Evolutionary conservation across 2,113 vertebrate genomes (phyloP).

Genomic region (Coptodon bakossiorum): DNA sequence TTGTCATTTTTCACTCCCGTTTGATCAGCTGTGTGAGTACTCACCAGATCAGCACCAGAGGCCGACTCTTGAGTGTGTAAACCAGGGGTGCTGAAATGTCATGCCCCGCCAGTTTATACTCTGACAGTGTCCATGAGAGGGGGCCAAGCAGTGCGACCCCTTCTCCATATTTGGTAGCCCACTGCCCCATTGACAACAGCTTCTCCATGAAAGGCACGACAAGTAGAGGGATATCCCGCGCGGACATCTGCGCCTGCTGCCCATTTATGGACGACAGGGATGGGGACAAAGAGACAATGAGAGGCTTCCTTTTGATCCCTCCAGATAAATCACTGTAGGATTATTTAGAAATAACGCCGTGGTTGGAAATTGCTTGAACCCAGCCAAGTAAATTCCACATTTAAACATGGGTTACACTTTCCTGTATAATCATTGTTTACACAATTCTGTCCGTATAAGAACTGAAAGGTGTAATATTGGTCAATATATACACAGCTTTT

Average conservation of each 20-base stretch:
- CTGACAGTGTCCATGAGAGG: background rate
- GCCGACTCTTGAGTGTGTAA: conserved; percentile 41
- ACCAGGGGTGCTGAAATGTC: conserved; percentile 42
- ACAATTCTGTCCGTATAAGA: background rate
- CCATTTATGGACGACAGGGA: conserved; percentile 76
- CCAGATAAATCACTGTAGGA: background rate
- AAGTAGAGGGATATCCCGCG: conserved; percentile 52
- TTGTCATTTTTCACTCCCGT: background rate
- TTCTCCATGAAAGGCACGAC: conserved; percentile 84
- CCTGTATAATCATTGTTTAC: background rate
- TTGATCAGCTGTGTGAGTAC: conserved; percentile 16
- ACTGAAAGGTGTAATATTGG: background rate
- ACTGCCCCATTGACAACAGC: conserved; percentile 67
- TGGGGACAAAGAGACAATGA: conserved; percentile 14
- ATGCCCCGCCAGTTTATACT: conserved; percentile 66
- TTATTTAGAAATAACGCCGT: background rate
- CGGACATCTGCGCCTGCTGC: conserved; percentile 45
- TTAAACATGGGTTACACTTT: background rate
- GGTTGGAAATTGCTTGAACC: background rate
- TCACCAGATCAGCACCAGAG: conserved; percentile 69
- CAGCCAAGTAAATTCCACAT: background rate
- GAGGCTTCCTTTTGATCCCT: conserved; percentile 13
- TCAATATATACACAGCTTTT: background rate
- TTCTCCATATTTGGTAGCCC: conserved; percentile 84
- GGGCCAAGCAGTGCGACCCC: conserved; percentile 60